Base-by-base conservation (phyloP, 2,113 vertebrate species). In the cat (Felis catus) region DNA sequence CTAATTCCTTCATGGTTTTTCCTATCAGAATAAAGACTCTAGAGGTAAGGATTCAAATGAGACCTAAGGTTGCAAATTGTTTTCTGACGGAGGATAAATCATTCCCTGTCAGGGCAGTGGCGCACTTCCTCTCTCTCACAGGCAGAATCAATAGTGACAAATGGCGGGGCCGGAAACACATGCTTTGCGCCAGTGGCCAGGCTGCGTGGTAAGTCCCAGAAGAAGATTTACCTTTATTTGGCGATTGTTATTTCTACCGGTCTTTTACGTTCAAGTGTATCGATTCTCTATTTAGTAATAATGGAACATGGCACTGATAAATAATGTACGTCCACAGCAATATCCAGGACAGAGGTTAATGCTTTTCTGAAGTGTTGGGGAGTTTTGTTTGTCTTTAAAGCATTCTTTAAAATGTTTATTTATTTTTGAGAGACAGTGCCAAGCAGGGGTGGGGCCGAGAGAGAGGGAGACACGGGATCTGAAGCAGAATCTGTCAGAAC, bases 121-220 rank as follows among this genome's bases (percentile, higher is more conserved):
- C 3, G 41, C 9, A 21, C 33, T 31, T 71, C 74, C 85, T 58
- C 61, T 58, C 87, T 85, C 63, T 89, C 89, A 15, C 33, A 11
- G 45, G 85, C 91, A 66, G 81, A 91, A 96, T 97, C 96, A 45
- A 94, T 93, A 84, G 19, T 91, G 96, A 97, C 88, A 86, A 92
- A 93, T 58, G 92, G 66, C 0, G 0, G 53, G 41, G 53, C 66
- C 2, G 3, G 94, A 66, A 83, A 78, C 21, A 12, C 41, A 82
- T 4, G 31, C 84, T 89, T 15, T 31, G 90, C 88, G 91, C 68
- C 36, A 5, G 39, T 48, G 92, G 27, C 92, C 33, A 5, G 83
- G 68, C 36, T 1, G 53, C 0, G 4, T 5, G 71, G 5, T 74
- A 23, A 51, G 41, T 70, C 84, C 71, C 39, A 16, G 39, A 0